Evolutionary conservation across 1,140 invertebrate species (phyloP), one percentile per base, ranked within the genome.

Genomic region (Holotrichia oblita): DNA sequence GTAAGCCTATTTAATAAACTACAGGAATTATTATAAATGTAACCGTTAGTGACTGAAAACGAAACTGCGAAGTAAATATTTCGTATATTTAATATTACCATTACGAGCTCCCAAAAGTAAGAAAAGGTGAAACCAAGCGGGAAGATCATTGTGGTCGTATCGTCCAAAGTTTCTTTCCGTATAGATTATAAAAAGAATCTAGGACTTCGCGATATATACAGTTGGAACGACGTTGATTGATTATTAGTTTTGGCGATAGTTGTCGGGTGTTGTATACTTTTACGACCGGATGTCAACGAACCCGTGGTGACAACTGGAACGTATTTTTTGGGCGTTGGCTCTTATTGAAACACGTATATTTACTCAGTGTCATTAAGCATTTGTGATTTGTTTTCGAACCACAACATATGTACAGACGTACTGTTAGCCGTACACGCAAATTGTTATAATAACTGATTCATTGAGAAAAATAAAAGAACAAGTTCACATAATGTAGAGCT

Each of bases 201-300:
- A 69, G 61, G 22, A 22, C 61, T 69, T 69, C 27, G 61, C 22
- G 22, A 69, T 22, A 69, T 69, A n/a, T 55, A 69, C 22, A 69
- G 61, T 27, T 34, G 61, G 61, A 69, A 69, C 61, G 61, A 69
- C 61, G 61, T 69, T 69, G 61, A 69, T 69, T 69, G 61, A 69
- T 69, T 69, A 69, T 69, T 69, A 69, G 61, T 22, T 69, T 69
- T 69, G 61, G 61, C 61, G 20, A 69, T 69, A 69, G 61, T 69
- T 27, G 22, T 69, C 14, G 61, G 22, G 61, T 22, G 61, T 64
- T 64, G 61, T 14, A 55, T 69, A 69, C 17, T 69, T 69, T 69
- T 69, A 69, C 61, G 61, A 22, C 61, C 61, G 61, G 61, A 69
- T 27, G 61, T 69, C 61, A 69, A 69, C 61, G 61, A 69, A 69